phyloP scores from a whole-genome alignment of 2,113 vertebrate species.

The Istiophorus platypterus region DNA sequence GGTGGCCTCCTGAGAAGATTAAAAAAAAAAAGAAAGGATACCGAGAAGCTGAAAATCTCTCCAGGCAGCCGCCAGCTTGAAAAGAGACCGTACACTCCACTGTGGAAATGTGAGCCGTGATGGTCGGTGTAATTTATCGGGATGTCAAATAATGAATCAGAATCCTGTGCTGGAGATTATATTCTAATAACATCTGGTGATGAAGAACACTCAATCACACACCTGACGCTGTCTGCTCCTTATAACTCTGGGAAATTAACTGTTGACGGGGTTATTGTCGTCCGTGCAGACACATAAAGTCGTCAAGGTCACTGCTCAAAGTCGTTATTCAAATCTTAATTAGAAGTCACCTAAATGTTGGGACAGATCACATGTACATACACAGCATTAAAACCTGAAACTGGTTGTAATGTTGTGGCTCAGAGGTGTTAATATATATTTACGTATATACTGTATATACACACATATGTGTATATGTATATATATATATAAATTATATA shows the following conservation, averaged over 20 bases:
- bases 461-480: no score
- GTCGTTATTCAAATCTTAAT: constrained; percentile 25
- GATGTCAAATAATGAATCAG: constrained; percentile 1
- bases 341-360: constrained; percentile 17
- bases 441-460: no score
- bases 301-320: constrained; percentile 24
- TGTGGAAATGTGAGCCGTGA: not conserved
- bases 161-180: constrained; percentile 13
- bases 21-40: not conserved
- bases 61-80: not conserved
- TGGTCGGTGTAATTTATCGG: not conserved
- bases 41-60: not conserved
- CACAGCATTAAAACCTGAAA: no score
- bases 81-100: not conserved
- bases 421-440: no score
- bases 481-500: no score
- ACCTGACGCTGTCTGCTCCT: not conserved
- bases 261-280: constrained; percentile 19
- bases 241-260: constrained; percentile 3
- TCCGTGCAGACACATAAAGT: constrained; percentile 24
- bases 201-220: constrained; percentile 24
- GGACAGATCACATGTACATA: constrained; percentile 21
- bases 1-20: not conserved
- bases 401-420: no score
- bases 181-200: constrained; percentile 10